These are phyloP conservation scores for Eristalis arbustorum DNA, from an alignment of 2,888 invertebrate species.

Conservation along the genomic window DNA sequence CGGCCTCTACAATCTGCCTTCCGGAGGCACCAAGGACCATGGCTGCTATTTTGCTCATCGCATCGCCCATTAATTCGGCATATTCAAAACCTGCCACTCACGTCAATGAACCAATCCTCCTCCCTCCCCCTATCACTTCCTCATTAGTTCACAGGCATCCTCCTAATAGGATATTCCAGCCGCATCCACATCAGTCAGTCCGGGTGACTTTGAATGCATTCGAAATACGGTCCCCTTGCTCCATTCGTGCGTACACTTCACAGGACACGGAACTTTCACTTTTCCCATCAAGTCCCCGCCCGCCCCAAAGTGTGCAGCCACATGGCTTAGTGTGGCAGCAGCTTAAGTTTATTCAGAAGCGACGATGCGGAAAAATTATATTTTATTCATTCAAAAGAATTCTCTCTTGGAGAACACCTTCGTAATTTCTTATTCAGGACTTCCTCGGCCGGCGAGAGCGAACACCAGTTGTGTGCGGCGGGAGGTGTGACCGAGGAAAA, in stretches of 20 bases:
- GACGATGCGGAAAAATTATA: conserved; percentile 49
- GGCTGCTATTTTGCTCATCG: too few relatives aligned
- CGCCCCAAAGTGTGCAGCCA: not conserved
- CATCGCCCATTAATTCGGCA: not conserved
- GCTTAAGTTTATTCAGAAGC: conserved; percentile 43
- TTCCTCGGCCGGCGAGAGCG: not conserved
- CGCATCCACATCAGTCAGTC: not conserved
- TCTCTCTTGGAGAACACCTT: conserved; percentile 35
- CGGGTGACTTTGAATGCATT: not conserved
- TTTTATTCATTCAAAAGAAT: conserved; percentile 47
- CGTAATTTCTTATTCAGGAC: conserved; percentile 38
- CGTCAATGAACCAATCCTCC: not conserved
- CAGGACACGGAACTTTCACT: not conserved
- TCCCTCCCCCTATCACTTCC: not conserved
- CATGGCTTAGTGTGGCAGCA: not conserved
- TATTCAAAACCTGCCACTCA: not conserved
- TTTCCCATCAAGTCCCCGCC: not conserved
- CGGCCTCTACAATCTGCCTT: too few relatives aligned
- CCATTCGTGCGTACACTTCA: not conserved
- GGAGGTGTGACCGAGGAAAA: not conserved
- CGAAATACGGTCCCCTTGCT: not conserved
- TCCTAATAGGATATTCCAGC: not conserved
- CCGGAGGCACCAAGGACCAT: too few relatives aligned
- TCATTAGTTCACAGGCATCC: not conserved
- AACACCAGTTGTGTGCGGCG: not conserved